Conservation (phyloP, 2,113 vertebrate genomes). For the Silurus meridionalis region DNA sequence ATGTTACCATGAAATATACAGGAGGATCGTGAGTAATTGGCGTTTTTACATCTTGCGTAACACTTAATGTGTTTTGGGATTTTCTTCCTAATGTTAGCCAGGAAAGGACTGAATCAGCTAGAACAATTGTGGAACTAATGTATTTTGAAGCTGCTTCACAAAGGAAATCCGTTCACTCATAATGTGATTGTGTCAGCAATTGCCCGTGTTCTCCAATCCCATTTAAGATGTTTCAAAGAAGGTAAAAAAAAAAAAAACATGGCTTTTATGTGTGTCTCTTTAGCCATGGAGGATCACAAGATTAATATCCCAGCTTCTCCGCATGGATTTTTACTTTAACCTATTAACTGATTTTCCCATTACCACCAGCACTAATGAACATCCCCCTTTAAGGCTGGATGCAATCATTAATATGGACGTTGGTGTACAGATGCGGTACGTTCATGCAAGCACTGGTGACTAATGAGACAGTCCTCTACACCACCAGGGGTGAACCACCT, state of each 20-base stretch:
- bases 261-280: neutral
- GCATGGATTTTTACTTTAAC: neutral
- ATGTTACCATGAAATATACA: neutral
- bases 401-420: neutral
- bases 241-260: neutral
- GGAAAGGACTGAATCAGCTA: conserved; percentile 5
- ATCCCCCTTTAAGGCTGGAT: neutral
- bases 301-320: neutral
- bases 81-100: neutral
- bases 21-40: neutral
- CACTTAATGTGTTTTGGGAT: neutral
- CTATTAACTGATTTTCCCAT: neutral
- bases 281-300: neutral
- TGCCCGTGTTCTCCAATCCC: neutral
- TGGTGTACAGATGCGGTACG: neutral
- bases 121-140: neutral
- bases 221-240: neutral
- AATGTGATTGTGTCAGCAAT: neutral
- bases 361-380: neutral
- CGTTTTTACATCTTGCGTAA: neutral
- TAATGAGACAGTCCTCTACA: conserved; percentile 35
- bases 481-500: neutral
- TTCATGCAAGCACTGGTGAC: conserved; percentile 18
- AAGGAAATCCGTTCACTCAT: neutral
- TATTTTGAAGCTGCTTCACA: neutral